These are phyloP conservation scores for Micronycteris hirsuta DNA, from an alignment of 2,113 vertebrate genomes.

Conservation along the genomic window DNA sequence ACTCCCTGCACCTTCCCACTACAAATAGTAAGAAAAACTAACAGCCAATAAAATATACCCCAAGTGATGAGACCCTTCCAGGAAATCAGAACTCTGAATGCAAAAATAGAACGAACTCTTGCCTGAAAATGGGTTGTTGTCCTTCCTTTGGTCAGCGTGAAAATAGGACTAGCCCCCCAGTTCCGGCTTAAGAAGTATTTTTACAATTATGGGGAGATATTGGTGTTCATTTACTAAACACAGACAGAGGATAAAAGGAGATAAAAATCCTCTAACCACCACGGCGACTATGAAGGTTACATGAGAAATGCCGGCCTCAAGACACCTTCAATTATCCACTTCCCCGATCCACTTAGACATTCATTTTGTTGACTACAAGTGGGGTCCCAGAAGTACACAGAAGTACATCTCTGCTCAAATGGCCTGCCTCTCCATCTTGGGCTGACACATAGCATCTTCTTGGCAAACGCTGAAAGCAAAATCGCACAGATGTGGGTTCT, in stretches of 20 bases:
- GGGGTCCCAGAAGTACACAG: accelerated
- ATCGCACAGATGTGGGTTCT: background rate
- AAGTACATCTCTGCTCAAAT: background rate
- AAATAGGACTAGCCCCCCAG: background rate
- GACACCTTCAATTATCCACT: background rate
- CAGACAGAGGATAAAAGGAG: background rate
- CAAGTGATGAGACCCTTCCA: background rate
- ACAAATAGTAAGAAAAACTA: background rate
- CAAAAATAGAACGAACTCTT: background rate
- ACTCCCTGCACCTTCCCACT: background rate
- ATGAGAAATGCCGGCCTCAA: background rate
- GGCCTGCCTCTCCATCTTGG: background rate
- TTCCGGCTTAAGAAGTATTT: background rate
- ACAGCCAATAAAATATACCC: background rate
- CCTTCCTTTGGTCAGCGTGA: background rate
- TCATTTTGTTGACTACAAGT: background rate
- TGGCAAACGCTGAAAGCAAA: background rate
- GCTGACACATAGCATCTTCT: background rate
- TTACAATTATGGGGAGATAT: background rate
- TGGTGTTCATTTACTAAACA: background rate
- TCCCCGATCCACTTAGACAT: background rate
- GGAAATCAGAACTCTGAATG: background rate
- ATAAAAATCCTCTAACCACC: background rate
- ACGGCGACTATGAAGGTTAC: background rate
- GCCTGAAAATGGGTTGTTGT: background rate